Base-by-base conservation (phyloP, 2,888 invertebrate species). In the Phasia obesa region DNA sequence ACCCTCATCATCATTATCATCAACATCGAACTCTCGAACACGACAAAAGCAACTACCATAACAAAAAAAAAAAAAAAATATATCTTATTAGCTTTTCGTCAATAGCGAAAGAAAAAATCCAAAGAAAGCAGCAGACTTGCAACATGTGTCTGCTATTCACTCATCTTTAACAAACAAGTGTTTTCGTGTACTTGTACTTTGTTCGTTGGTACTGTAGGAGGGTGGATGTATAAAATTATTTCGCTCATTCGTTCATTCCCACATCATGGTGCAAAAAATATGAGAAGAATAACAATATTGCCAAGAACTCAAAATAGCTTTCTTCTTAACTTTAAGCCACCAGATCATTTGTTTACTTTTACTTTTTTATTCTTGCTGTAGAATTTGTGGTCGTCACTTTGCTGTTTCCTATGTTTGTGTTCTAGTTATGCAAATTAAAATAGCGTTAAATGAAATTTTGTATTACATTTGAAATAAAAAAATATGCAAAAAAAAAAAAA, bases 341-440 rank as follows among this genome's bases (percentile, higher is more conserved):
- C 19, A 51, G 53, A 65, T 57, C 23, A 38, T 67, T 73, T 67
- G 53, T 59, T 65, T 73, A 73, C 57, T 64, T 65, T 71, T 19
- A 21, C 42, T 47, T 49, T 47, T 73, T 38, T 55, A 35, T 75
- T 75, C 2, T 15, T 35, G 25, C 7, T 62, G 13, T 21, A 38
- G 19, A 35, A 35, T 75, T 49, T 53, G 55, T 42, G 44, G 13
- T 55, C 23, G 21, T 69, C 38, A 38, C n/a, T 17, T 64, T 49
- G 35, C 31, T 6, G 19, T 47, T 51, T 57, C 60, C 70, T 35
- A 38, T 73, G 7, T 13, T 73, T 38, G 42, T 44, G 62, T 69
- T 74, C 78, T 75, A 57, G 69, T 84, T 80, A 80, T 73, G 81
- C 42, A 82, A 77, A 73, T 73, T 62, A 74, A 73, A 71, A 82